phyloP scores from a whole-genome alignment of 2,888 invertebrate species.

The Adineta ricciae region DNA sequence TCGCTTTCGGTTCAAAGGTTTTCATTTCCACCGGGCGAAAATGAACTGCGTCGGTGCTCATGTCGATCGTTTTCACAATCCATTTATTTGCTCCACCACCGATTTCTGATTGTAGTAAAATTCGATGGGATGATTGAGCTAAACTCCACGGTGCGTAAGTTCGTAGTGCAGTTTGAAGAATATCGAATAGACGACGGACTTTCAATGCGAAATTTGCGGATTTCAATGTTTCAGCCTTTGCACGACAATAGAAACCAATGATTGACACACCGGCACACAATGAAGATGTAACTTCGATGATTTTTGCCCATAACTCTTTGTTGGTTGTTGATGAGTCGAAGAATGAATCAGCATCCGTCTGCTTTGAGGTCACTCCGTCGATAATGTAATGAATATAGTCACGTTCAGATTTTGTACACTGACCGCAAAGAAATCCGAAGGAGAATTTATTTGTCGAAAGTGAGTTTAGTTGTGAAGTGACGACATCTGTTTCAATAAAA shows the following conservation, averaged over 20 bases:
- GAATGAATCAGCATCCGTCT: not conserved
- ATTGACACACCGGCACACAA: not conserved
- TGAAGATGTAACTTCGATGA: not conserved
- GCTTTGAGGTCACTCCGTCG: not conserved
- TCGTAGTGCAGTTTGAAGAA: not conserved
- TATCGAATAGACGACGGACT: slow-evolving; percentile 7
- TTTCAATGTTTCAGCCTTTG: not conserved
- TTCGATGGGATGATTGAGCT: not conserved
- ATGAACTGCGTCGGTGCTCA: not conserved
- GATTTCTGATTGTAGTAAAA: not conserved
- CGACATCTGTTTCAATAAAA: not conserved
- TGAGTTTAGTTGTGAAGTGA: not conserved
- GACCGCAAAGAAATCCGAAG: not conserved
- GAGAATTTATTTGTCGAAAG: not conserved
- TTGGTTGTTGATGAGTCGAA: not conserved
- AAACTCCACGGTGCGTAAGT: slow-evolving; percentile 2
- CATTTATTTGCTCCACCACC: slow-evolving; percentile 8
- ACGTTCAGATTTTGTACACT: not conserved
- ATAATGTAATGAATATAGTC: not conserved
- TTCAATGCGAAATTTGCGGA: not conserved
- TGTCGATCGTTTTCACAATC: slow-evolving; percentile 4
- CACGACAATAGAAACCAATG: slow-evolving; percentile 21
- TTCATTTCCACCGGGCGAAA: slow-evolving; percentile 13
- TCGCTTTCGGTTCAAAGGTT: not conserved
- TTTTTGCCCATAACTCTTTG: slow-evolving; percentile 16